A percentile compares a stretch with the other conserved stretches of the same genome.
phyloP scores from a whole-genome alignment of 2,797 vertebrate species.

The Netta rufina region DNA sequence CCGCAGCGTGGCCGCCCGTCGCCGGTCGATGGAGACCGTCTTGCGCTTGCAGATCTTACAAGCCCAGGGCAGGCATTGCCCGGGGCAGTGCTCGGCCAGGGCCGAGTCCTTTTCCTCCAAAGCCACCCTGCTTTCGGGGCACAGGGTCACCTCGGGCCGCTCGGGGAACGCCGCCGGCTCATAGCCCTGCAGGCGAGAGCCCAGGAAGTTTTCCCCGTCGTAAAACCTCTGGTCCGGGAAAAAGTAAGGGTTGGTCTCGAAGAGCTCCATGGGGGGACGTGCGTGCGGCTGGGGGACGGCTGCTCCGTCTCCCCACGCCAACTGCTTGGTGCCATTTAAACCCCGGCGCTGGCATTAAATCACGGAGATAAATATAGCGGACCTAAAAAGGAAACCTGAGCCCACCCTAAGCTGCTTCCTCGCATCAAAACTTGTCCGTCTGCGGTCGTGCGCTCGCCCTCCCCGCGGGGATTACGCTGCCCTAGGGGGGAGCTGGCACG shows the following conservation, averaged over 20 bases:
- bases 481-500: slow-evolving; percentile 43
- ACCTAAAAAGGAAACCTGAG: slow-evolving; percentile 94
- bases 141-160: slow-evolving; percentile 84
- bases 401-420: slow-evolving; percentile 97
- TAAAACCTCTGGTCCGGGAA: slow-evolving; percentile 97
- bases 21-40: slow-evolving; percentile 92
- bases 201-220: slow-evolving; percentile 92
- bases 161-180: slow-evolving; percentile 88
- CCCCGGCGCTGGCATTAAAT: slow-evolving; percentile 94
- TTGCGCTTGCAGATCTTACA: slow-evolving; percentile 96
- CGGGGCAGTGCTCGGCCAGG: slow-evolving; percentile 89
- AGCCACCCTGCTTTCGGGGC: slow-evolving; percentile 78
- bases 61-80: slow-evolving; percentile 96
- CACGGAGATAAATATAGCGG: slow-evolving; percentile 99
- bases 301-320: slow-evolving; percentile 87
- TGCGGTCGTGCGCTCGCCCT: slow-evolving; percentile 83
- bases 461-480: slow-evolving; percentile 34
- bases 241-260: slow-evolving; percentile 97
- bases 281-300: slow-evolving; percentile 82
- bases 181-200: slow-evolving; percentile 86
- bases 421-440: slow-evolving; percentile 95
- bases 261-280: slow-evolving; percentile 91
- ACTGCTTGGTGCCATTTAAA: slow-evolving; percentile 99
- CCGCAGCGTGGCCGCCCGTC: slow-evolving; percentile 91
- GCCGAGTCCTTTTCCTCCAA: slow-evolving; percentile 90